Percentiles rank a stretch among this genome's conserved stretches.
These are phyloP conservation scores for Caenorhabditis remanei DNA, from an alignment of 1,140 invertebrate species.

Conservation along the genomic window DNA sequence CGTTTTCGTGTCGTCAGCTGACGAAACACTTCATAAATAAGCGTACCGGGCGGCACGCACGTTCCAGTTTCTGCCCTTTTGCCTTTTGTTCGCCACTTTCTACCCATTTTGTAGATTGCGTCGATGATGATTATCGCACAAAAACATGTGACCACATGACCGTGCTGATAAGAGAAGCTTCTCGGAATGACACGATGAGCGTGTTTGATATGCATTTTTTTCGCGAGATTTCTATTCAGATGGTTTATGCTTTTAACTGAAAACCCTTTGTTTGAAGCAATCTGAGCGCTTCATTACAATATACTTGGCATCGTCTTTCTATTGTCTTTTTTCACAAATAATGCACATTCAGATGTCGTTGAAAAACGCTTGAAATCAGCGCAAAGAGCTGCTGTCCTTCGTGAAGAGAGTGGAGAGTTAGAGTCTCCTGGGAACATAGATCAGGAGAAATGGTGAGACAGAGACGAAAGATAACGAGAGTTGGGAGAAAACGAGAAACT, in stretches of 20 bases:
- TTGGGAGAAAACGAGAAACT: conserved; percentile 4
- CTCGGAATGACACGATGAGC: conserved; percentile 29
- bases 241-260: neutral
- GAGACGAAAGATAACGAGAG: conserved; percentile 8
- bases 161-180: conserved; percentile 41
- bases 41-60: conserved; percentile 32
- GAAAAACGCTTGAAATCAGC: conserved; percentile 52
- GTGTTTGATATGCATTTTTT: conserved; percentile 12
- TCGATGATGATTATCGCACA: conserved; percentile 24
- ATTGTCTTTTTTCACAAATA: conserved; percentile 9
- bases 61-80: conserved; percentile 46
- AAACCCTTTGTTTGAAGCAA: neutral
- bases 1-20: conserved; percentile 23
- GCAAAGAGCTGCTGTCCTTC: conserved; percentile 1
- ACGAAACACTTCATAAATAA: conserved; percentile 47
- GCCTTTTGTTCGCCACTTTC: conserved; percentile 9
- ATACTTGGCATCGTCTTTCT: neutral
- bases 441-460: conserved; percentile 16
- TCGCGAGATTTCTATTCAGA: neutral
- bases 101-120: neutral
- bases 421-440: conserved; percentile 47
- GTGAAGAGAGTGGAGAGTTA: conserved; percentile 28
- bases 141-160: conserved; percentile 51
- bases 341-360: conserved; percentile 52
- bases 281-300: neutral